phyloP scores from a whole-genome alignment of 2,113 vertebrate genomes.

The Azemiops feae region DNA sequence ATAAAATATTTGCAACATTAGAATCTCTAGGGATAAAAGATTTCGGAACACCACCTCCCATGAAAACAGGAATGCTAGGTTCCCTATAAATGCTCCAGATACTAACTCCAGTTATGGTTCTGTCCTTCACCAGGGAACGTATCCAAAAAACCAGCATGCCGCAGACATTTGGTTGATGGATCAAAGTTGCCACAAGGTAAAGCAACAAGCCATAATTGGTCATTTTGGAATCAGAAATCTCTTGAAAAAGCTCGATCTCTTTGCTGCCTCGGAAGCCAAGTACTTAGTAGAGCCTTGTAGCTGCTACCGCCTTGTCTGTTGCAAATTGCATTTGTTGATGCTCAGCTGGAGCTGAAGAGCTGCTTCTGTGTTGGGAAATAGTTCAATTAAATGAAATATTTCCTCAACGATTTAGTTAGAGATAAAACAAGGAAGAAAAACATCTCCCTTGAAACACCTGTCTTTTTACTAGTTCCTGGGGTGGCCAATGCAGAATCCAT shows the following conservation, averaged over 20 bases:
- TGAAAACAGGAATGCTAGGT: not conserved
- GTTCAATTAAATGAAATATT: conserved; percentile 27
- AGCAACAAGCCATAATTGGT: not conserved
- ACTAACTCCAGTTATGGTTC: not conserved
- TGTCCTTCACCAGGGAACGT: not conserved
- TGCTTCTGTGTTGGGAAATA: not conserved
- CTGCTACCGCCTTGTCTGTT: not conserved
- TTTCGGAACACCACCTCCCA: not conserved
- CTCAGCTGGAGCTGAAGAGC: conserved; percentile 6
- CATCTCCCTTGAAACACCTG: not conserved
- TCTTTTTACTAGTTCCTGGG: not conserved
- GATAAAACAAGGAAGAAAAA: not conserved
- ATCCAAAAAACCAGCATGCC: not conserved
- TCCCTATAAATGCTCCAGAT: not conserved
- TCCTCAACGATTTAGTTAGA: conserved; percentile 4
- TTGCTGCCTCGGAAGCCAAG: not conserved
- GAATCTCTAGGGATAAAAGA: not conserved
- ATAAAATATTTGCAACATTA: not conserved
- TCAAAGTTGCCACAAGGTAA: not conserved
- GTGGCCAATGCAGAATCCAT: not conserved
- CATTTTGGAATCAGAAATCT: not conserved
- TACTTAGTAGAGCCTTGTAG: not conserved
- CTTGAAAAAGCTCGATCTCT: not conserved
- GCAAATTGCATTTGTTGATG: conserved; percentile 30
- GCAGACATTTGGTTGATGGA: not conserved